Percentiles rank a stretch among this genome's conserved stretches.
Conservation (phyloP, 2,888 invertebrate genomes). For the Nasonovia ribisnigri region DNA sequence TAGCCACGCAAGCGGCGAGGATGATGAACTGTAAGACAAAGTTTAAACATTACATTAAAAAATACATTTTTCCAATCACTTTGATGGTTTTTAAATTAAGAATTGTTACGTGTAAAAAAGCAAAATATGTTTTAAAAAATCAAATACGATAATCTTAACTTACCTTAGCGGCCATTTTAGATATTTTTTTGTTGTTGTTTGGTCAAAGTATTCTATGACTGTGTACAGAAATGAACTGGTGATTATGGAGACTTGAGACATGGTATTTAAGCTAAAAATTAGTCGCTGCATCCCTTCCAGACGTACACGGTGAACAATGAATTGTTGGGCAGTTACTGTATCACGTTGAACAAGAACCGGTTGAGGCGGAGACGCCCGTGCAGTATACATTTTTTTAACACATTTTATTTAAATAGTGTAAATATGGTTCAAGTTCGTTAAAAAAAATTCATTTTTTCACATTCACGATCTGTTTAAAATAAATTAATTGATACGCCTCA, state of each 20-base stretch:
- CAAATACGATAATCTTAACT: not conserved
- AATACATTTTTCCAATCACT: not conserved
- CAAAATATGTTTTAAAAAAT: not conserved
- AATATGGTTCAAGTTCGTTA: not conserved
- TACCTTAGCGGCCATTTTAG: constrained; percentile 32
- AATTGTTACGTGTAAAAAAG: not conserved
- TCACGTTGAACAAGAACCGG: constrained; percentile 3
- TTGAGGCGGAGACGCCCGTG: not conserved
- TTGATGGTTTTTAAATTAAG: not conserved
- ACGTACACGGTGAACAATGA: not conserved
- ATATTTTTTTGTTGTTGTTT: not conserved
- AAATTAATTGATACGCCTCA: not conserved
- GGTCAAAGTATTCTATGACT: not conserved
- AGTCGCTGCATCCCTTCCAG: not conserved
- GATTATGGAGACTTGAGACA: not conserved
- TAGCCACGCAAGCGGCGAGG: constrained; percentile 24
- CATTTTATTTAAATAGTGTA: not conserved
- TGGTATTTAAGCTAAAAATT: not conserved
- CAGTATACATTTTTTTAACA: not conserved
- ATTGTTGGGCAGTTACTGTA: not conserved
- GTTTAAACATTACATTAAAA: not conserved
- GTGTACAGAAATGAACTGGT: constrained; percentile 3
- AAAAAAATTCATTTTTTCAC: not conserved
- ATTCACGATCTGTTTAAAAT: not conserved
- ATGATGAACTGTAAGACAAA: constrained; percentile 3